A percentile compares a stretch with the other conserved stretches of the same genome.
These are phyloP conservation scores for Rutpela maculata DNA, from an alignment of 2,888 invertebrate genomes.

Conservation along the genomic window DNA sequence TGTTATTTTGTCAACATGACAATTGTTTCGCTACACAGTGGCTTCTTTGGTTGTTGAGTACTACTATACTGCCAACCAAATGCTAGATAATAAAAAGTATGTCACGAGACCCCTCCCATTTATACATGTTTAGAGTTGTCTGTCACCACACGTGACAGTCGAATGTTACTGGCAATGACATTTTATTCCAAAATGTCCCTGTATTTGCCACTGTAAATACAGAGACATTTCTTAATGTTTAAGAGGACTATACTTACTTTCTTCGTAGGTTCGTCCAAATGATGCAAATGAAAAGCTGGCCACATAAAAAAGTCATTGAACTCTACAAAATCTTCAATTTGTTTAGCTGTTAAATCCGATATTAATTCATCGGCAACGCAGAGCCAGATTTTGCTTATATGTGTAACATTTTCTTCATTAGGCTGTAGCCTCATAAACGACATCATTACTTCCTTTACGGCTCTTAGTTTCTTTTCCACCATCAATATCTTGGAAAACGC, in stretches of 20 bases:
- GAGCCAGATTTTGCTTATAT: constrained; percentile 56
- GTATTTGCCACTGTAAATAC: no score
- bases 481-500: constrained; percentile 45
- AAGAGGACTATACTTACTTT: constrained; percentile 55
- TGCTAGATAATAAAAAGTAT: no score
- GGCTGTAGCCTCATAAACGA: constrained; percentile 46
- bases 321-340: constrained; percentile 47
- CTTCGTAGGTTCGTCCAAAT: constrained; percentile 50
- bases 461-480: constrained; percentile 47
- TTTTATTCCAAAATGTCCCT: no score
- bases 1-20: no score
- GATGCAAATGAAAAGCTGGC: constrained; percentile 59
- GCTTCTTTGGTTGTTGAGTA: no score
- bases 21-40: no score
- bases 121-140: no score
- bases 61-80: no score
- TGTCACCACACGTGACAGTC: no score
- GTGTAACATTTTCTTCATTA: constrained; percentile 47
- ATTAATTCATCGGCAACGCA: constrained; percentile 48
- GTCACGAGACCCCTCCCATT: no score
- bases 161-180: no score
- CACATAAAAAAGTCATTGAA: constrained; percentile 57
- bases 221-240: no score
- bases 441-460: constrained; percentile 45
- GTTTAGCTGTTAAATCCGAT: constrained; percentile 45